Evolutionary conservation across 2,797 vertebrate genomes (phyloP), one percentile per base, ranked within the genome.

Genomic region (Hoplostethus atlanticus): DNA sequence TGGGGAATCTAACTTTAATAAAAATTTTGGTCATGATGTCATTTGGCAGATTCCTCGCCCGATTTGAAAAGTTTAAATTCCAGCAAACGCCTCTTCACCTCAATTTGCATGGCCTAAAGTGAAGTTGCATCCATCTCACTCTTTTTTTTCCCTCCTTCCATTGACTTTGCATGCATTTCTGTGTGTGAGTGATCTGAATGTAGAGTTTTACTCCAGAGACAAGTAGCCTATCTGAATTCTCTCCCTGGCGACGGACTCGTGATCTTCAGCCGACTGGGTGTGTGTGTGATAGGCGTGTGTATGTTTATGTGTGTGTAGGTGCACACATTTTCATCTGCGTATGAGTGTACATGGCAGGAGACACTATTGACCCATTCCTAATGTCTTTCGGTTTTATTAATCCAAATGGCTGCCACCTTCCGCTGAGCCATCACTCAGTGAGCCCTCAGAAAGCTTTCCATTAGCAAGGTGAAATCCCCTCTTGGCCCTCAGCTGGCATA

Each of bases 401-500:
- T 83, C 73, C 64, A 80, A 81, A 84, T 77, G 68, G 73, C 67
- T 80, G 77, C 46, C 36, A 57, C 48, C 54, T 70, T 63, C 63
- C 25, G 10, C 67, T 3, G 13, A 81, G 77, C 76, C 71, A 85
- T 87, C 62, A 69, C 73, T 82, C 79, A 78, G 71, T 47, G 1
- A 28, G 59, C 72, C 78, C 75, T 66, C 1, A 9, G 74, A 68
- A 84, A 86, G 80, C 77, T 57, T 85, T 87, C 80, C 89, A 87
- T 90, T 87, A 85, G 48, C 75, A 76, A 70, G 80, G 77, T 79
- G 64, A 83, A 87, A 85, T 79, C 73, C 75, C 74, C 21, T 66
- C 78, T 67, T 50, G 77, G 77, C 68, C 59, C 56, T 80, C 62
- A 59, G 59, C 73, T 77, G 72, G 78, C 74, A 80, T 74, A 70